Base-by-base conservation (phyloP, 2,888 invertebrate genomes). In the Lithophane ornitopus region DNA sequence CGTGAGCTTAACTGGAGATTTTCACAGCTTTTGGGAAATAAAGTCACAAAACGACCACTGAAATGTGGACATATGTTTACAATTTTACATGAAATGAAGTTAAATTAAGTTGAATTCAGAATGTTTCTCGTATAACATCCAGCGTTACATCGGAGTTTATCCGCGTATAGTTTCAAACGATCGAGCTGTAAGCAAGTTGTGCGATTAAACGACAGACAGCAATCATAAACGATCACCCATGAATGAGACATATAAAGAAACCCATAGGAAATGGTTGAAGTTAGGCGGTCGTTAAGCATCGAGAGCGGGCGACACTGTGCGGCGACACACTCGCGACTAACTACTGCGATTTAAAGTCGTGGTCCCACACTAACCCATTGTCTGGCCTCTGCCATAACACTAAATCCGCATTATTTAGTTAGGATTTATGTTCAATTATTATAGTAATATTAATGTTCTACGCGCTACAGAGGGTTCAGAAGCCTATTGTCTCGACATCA, bases 401-500 rank as follows among this genome's bases (percentile, higher is more conserved):
- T 71, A 75, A 81, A 69, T 71, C 71, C 19, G 52, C 68, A 73
- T 81, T 77, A 85, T 82, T 73, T 68, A 85, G 63, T 76, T 58
- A 61, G 61, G 68, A 85, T 82, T 82, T 85, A 74, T 70, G 68
- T 82, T 85, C 70, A 83, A 82, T 85, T 82, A 85, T 71, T 46
- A 74, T 41, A 34, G 41, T 74, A 12, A 71, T 71, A 82, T 82
- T 46, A 78, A 78, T 83, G 52, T 46, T 62, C 19, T 70, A 58
- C 22, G 70, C 49, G 66, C 34, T 71, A 61, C 52, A 28, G 65
- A 63, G 67, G 83, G 63, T 61, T 74, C 26, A 26, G 72, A 54
- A 56, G 76, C 65, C 70, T 74, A 86, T 85, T 85, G 70, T 86
- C 76, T 79, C 44, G 70, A 80, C 70, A 84, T 88, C 84, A 86